Evolutionary conservation across 1,140 invertebrate species (phyloP).

Genomic region (Acromyrmex heyeri): DNA sequence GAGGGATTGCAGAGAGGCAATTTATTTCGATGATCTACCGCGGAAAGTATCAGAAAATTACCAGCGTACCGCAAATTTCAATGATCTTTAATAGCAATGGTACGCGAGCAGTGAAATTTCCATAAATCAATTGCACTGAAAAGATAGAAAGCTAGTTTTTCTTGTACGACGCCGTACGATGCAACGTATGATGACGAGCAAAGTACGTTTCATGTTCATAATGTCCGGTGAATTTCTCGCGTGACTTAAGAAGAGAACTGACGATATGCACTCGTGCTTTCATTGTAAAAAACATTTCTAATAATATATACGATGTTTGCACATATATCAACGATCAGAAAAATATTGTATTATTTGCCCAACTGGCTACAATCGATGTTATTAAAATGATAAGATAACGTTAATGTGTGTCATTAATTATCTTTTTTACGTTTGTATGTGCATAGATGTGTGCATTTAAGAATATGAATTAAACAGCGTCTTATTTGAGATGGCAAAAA

Average conservation of each 20-base stretch:
- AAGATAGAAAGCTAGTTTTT: constrained; percentile 49
- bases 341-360: neutral
- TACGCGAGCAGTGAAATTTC: constrained; percentile 30
- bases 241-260: neutral
- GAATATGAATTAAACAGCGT: neutral
- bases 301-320: neutral
- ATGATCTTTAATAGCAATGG: constrained; percentile 28
- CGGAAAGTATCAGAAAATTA: constrained; percentile 9
- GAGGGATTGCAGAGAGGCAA: neutral
- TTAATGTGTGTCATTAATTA: neutral
- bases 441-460: neutral
- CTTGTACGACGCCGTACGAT: neutral
- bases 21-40: constrained; percentile 23
- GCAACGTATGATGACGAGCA: constrained; percentile 27
- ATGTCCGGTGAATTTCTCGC: constrained; percentile 20
- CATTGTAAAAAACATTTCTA: neutral
- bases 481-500: neutral
- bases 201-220: constrained; percentile 6
- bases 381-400: constrained; percentile 41
- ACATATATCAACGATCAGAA: neutral
- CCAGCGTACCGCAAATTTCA: constrained; percentile 1
- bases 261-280: neutral
- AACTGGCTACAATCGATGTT: constrained; percentile 15
- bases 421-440: neutral
- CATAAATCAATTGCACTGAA: constrained; percentile 41